Conservation (phyloP, 2,888 invertebrate species). For the Malacosoma neustria region DNA sequence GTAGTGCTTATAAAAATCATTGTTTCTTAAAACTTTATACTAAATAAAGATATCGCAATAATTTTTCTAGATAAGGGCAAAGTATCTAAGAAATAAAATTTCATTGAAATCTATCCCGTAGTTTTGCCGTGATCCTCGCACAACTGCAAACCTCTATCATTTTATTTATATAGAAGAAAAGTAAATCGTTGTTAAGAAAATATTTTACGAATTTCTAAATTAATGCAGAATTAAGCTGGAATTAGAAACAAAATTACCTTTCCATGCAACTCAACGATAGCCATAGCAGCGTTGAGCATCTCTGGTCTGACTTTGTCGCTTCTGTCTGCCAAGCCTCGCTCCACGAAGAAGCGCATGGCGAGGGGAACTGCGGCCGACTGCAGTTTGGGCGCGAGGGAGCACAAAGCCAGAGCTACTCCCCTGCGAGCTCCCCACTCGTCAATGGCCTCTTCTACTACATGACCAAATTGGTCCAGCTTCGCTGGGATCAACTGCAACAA, state of each 20-base stretch:
- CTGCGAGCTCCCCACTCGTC: constrained; percentile 94
- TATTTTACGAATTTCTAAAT: too few species aligned
- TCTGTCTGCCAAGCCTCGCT: constrained; percentile 90
- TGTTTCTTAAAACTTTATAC: too few species aligned
- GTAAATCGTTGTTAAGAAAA: too few species aligned
- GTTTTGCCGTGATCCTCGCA: too few species aligned
- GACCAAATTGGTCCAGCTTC: constrained; percentile 92
- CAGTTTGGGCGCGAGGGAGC: constrained; percentile 83
- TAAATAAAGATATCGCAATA: too few species aligned
- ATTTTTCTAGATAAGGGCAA: too few species aligned
- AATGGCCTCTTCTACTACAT: constrained; percentile 86
- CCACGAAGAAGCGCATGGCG: constrained; percentile 88
- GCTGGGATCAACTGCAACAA: constrained; percentile 82
- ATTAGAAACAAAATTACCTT: constrained; percentile 77
- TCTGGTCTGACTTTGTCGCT: constrained; percentile 86
- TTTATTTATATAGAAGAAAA: too few species aligned
- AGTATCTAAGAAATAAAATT: too few species aligned
- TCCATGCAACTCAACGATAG: constrained; percentile 93
- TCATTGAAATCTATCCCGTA: too few species aligned
- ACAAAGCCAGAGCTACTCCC: constrained; percentile 90
- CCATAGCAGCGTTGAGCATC: constrained; percentile 96
- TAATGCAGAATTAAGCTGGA: too few species aligned
- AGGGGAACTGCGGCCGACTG: constrained; percentile 80
- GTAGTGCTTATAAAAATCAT: too few species aligned
- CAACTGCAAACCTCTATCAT: too few species aligned